Base-by-base conservation (phyloP, 2,888 invertebrate species). In the Acholoe squamosa region DNA sequence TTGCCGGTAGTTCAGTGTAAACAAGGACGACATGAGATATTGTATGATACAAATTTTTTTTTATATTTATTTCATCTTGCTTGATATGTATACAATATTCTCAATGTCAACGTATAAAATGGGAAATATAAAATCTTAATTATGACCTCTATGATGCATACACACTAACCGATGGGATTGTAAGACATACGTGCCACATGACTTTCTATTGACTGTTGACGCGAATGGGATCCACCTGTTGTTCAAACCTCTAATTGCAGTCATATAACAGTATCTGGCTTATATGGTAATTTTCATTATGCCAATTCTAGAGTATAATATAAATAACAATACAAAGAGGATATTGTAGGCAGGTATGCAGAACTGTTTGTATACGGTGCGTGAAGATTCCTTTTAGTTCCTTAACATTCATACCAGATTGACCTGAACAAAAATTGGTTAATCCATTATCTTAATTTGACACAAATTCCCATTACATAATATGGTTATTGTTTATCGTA, bases 11-110 rank as follows among this genome's bases (percentile, higher is more conserved):
- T n/a, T n/a, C 5, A 43, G 10, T 43, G 43, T 43, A 7, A 43
- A 43, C 43, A 43, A 7, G 43, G 10, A 7, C 5, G 10, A 43
- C 10, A 43, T 10, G 43, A 43, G 43, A 43, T 61, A 34, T 33
- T 33, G 80, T 86, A 86, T 86, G 86, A 86, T 86, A 86, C 86
- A 86, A 86, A 52, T 25, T 86, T 52, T 43, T 77, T 84, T 25
- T 80, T n/a, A n/a, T 84, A 84, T 84, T 84, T 33, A 56, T 86
- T 86, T 84, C 52, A 76, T 76, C 12, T 80, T 34, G 80, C 56
- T 31, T 86, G 86, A 86, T 86, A 86, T 86, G 86, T 86, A 86
- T 86, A 86, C 86, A 86, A 86, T 86, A 86, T 86, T 86, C 86
- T 86, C 86, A 86, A 86, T 86, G 86, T 86, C 86, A 86, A 86